Base-by-base conservation (phyloP, 1,140 invertebrate species). In the Rhagoletis zephyria region DNA sequence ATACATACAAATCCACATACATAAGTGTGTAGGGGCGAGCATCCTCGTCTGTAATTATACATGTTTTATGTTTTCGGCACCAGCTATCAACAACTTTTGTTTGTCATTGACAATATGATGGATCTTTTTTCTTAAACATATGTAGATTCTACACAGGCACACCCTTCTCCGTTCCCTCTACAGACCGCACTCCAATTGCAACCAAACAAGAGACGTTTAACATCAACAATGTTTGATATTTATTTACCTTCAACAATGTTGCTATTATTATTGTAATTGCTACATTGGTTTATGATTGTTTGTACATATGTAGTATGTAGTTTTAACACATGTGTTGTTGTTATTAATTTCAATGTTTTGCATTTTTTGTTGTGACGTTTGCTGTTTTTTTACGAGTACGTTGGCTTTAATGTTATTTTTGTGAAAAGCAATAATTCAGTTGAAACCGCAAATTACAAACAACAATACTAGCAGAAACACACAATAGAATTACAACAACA, bases 361-460 rank as follows among this genome's bases (percentile, higher is more conserved):
- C 14, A 48, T n/a, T 30, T 56, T 40, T n/a, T 74, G 7, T 48
- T 48, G 48, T 74, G 48, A 74, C 14, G 9, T 48, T n/a, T n/a
- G n/a, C n/a, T 51, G 45, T 74, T 74, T 74, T 74, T 74, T 51
- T 0, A 5, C 4, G 6, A n/a, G n/a, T n/a, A 40, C 4, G 40
- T 51, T 74, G 30, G 42, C 67, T 40, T 42, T 74, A 51, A 74
- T 48, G 67, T 74, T 74, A 74, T 74, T 74, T 74, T 74, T 48
- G n/a, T 48, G 67, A 48, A 74, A 74, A 74, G 45, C 16, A 74
- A 74, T 74, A 74, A 51, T 74, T 74, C 67, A 74, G 67, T 16
- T 48, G 45, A 10, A 74, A 74, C 67, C 67, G 67, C 67, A 74
- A 74, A 74, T 74, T 74, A 51, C 67, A 51, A 74, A 74, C 42